Evolutionary conservation across 1,140 invertebrate species (phyloP).

Genomic region (Phthorimaea operculella): DNA sequence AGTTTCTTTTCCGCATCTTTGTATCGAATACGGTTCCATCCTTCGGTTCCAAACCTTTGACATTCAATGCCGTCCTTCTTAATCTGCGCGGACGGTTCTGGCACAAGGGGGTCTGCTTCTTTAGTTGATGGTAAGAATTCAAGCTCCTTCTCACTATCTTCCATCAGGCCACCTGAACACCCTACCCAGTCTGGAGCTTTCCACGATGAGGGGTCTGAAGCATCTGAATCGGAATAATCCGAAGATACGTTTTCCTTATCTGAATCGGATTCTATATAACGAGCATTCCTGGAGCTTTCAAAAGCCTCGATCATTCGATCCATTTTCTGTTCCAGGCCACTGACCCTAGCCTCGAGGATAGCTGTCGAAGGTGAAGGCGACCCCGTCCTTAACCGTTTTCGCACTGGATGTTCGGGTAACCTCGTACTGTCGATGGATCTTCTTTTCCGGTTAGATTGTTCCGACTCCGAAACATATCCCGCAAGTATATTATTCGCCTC

Average conservation of each 20-base stretch:
- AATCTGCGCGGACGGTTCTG: slow-evolving; percentile 15
- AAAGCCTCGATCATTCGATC: too few relatives aligned
- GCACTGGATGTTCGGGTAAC: too few relatives aligned
- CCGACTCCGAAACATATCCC: too few relatives aligned
- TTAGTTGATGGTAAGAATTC: neutral
- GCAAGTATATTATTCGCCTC: too few relatives aligned
- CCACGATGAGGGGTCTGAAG: too few relatives aligned
- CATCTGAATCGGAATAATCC: too few relatives aligned
- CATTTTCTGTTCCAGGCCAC: too few relatives aligned
- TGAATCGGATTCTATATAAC: neutral
- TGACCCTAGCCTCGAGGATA: too few relatives aligned
- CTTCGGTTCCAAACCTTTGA: slow-evolving; percentile 15
- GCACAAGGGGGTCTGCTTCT: slow-evolving; percentile 19
- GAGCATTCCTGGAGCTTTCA: neutral
- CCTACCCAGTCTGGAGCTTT: too few relatives aligned
- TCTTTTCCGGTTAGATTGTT: neutral
- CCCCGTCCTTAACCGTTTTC: neutral
- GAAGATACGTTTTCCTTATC: neutral
- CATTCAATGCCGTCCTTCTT: slow-evolving; percentile 17
- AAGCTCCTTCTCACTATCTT: neutral
- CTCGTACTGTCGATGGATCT: too few relatives aligned
- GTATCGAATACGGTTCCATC: slow-evolving; percentile 25
- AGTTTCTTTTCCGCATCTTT: slow-evolving; percentile 22
- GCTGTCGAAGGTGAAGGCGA: neutral
- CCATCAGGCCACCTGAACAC: too few relatives aligned